These are phyloP conservation scores for Mormyrus lacerda DNA, from an alignment of 2,113 vertebrate genomes.

Conservation along the genomic window DNA sequence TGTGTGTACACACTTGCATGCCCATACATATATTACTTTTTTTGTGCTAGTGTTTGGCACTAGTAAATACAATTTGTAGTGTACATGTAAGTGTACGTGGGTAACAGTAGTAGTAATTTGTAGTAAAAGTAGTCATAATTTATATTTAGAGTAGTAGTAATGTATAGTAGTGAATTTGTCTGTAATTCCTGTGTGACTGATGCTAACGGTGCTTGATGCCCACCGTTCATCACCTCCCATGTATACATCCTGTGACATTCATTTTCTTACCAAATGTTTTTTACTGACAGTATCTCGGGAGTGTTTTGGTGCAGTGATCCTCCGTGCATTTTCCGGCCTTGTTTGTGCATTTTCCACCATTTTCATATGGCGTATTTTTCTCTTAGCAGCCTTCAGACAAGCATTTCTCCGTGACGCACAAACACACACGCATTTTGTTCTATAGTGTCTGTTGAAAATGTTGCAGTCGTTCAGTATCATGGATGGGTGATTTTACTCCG, in stretches of 20 bases:
- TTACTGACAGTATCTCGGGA: not conserved
- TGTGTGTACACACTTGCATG: not conserved
- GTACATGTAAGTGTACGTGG: too few relatives aligned
- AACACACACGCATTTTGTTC: not conserved
- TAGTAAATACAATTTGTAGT: not conserved
- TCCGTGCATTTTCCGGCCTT: not conserved
- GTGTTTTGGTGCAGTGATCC: not conserved
- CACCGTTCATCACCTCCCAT: not conserved
- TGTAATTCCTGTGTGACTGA: not conserved
- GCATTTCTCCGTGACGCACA: not conserved
- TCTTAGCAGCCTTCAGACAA: not conserved
- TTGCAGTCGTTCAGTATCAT: not conserved
- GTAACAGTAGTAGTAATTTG: not conserved
- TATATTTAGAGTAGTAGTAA: not conserved
- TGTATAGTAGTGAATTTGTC: too few relatives aligned
- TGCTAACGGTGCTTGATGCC: not conserved
- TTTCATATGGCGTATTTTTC: not conserved
- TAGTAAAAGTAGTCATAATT: not conserved
- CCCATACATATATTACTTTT: not conserved
- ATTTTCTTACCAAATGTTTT: not conserved
- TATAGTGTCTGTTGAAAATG: not conserved
- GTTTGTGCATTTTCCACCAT: not conserved
- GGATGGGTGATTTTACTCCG: not conserved
- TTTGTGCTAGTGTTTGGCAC: not conserved
- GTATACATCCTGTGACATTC: not conserved